phyloP scores from a whole-genome alignment of 2,113 vertebrate genomes.

The Prolemur simus region DNA sequence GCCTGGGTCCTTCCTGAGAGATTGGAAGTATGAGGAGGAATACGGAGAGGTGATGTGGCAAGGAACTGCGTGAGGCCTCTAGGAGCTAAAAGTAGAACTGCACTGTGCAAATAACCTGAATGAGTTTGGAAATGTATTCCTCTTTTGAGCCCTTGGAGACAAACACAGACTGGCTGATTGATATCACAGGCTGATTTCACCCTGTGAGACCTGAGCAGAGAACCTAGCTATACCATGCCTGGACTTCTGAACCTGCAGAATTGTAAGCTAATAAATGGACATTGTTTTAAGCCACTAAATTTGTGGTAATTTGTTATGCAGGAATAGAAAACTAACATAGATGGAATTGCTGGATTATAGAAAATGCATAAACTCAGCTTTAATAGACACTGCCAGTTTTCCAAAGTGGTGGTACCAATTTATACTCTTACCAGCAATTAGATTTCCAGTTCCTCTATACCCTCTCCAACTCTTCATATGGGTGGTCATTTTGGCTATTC shows the following conservation, averaged over 20 bases:
- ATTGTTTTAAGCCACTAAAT: not conserved
- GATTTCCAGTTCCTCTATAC: not conserved
- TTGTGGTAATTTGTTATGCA: slow-evolving; percentile 21
- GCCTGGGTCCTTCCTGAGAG: not conserved
- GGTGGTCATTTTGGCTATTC: not conserved
- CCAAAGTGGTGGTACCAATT: not conserved
- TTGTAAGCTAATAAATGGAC: not conserved
- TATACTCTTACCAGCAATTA: not conserved
- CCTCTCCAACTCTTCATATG: not conserved
- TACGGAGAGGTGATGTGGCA: not conserved
- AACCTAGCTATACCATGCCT: not conserved
- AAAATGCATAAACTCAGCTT: not conserved
- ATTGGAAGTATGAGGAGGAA: not conserved
- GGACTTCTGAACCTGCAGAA: not conserved
- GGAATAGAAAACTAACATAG: not conserved
- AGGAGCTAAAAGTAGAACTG: not conserved
- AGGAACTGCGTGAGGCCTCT: not conserved
- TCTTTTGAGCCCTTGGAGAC: not conserved
- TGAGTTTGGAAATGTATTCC: not conserved
- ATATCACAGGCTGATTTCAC: not conserved
- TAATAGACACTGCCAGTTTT: not conserved
- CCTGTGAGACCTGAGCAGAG: not conserved
- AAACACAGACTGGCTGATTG: not conserved
- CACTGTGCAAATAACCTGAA: not conserved
- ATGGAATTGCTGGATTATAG: not conserved